Base-by-base conservation (phyloP, 2,797 vertebrate species). In the Manis pentadactyla region DNA sequence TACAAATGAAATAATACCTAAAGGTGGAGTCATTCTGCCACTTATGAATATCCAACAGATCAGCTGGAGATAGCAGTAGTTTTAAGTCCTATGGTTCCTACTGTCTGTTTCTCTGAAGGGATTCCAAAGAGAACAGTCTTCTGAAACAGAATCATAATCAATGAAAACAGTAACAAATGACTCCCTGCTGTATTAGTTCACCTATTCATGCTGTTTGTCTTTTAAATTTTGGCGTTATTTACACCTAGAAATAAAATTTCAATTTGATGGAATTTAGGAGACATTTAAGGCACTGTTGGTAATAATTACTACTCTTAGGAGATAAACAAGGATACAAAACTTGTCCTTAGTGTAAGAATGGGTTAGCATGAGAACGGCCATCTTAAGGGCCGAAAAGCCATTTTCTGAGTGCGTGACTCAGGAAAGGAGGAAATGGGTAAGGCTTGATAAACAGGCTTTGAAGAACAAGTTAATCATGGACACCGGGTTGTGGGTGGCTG, bases 1-100 rank as follows among this genome's bases (percentile, higher is more conserved):
- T 98, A 98, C 98, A 98, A 97, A 97, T 92, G 90, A 96, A 98
- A 98, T 98, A 96, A 98, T 98, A 97, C 86, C 97, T 98, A 97
- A 98, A 98, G 98, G 96, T 97, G 89, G 97, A 97, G 96, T 96
- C 90, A 49, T 97, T 97, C 78, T 96, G 69, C 93, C 93, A 64
- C 95, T 98, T 98, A 94, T 31, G 94, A 97, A 95, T 98, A 98
- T 98, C 98, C 91, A 97, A 84, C 86, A 25, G 42, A 81, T 92
- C 82, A 34, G 96, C 94, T 82, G 96, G 90, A 94, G 87, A 81
- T 68, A 88, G 82, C 92, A 79, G 63, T 55, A n/a, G 19, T 95
- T 66, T 90, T 85, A 92, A 91, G 82, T 94, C 89, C 73, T 6
- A 18, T 11, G 5, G 89, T 92, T 14, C 49, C 51, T 86, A 23